These are phyloP conservation scores for Epizoanthus ramosus DNA, from an alignment of 92 coral and sea anemone species.

Conservation along the genomic window DNA sequence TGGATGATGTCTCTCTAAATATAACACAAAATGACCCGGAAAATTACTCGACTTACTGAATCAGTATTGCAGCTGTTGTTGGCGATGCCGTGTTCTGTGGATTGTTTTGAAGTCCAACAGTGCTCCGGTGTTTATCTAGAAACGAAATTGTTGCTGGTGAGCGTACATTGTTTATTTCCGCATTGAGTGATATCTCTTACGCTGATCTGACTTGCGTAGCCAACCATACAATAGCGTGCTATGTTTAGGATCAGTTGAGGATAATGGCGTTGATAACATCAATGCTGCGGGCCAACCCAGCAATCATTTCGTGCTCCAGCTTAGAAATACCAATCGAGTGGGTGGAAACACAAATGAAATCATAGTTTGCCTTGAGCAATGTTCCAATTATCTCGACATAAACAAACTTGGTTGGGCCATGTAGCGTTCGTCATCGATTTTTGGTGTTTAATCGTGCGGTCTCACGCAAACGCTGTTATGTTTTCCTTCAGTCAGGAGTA, in stretches of 20 bases:
- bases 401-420: background rate
- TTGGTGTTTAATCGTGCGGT: background rate
- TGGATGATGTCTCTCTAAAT: too few relatives aligned
- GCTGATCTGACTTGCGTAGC: background rate
- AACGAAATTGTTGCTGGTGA: background rate
- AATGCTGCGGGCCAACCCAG: background rate
- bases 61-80: too few relatives aligned
- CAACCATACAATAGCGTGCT: background rate
- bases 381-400: background rate
- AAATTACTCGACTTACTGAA: too few relatives aligned
- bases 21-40: too few relatives aligned
- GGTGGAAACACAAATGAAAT: background rate
- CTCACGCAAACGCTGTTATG: background rate
- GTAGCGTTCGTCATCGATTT: background rate
- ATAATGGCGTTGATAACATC: background rate
- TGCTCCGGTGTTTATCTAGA: background rate
- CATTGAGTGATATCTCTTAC: background rate
- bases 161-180: slow-evolving; percentile 15
- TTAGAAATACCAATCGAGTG: background rate
- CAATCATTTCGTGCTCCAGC: background rate
- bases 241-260: background rate
- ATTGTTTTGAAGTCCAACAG: background rate
- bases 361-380: background rate
- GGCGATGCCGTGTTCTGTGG: background rate
- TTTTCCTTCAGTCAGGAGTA: background rate